Base-by-base conservation (phyloP, 2,797 vertebrate species). In the Melanotaenia trifasciata region DNA sequence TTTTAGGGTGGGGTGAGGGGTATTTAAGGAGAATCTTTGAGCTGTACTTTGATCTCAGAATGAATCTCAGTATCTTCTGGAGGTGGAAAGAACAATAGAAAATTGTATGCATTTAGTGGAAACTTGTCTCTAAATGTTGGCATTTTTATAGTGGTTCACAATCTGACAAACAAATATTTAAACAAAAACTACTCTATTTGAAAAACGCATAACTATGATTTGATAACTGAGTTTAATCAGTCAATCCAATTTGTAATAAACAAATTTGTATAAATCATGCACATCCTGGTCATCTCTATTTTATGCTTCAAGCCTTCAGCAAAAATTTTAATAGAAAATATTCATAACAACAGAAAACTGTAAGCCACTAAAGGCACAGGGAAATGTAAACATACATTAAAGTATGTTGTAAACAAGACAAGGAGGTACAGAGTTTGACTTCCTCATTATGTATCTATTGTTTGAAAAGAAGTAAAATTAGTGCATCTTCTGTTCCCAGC, bases 1-100 rank as follows among this genome's bases (percentile, higher is more conserved):
- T 72, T 68, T 80, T 30, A 63, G 80, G 79, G 67, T 78, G 68
- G 64, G 74, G 58, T 64, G 57, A 35, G 51, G 59, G 53, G 64
- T 47, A 33, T 26, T 33, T 61, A 63, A 14, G 74, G 74, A 78
- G 57, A 74, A 83, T 70, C 74, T 32, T 36, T 67, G 62, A 80
- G 38, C 69, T 47, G 47, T 54, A 51, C 60, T 66, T 7, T 3
- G 71, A 76, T 77, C 72, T 68, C 45, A 67, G 74, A 60, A 68
- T 73, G 50, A 65, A 56, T 26, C 71, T 71, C 7, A 33, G 59
- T 9, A 30, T 50, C 22, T 51, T 70, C 18, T 7, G 26, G 16
- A 60, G 9, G 60, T 20, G 6, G 2, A 67, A 20, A 53, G 68
- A 71, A 24, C 43, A 13, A 70, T 30, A 43, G 14, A 53, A 13